A percentile compares a stretch with the other conserved stretches of the same genome.
Conservation (phyloP, 2,888 invertebrate species). For the Cremastinae sp. region DNA sequence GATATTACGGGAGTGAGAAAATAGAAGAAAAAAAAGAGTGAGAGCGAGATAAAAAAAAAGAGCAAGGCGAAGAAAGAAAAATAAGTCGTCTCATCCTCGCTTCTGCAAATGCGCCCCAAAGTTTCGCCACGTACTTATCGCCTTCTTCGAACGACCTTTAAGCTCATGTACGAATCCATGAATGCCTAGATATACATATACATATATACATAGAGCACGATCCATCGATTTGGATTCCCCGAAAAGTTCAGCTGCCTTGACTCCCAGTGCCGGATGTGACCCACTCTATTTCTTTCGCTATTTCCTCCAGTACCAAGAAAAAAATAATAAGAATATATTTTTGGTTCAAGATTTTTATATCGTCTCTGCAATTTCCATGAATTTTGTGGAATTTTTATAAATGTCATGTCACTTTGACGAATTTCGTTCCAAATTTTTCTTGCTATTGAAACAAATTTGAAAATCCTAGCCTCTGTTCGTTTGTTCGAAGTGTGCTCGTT, state of each 20-base stretch:
- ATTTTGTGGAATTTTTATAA: too few relatives aligned
- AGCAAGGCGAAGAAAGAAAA: conserved; percentile 47
- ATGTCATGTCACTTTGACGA: too few relatives aligned
- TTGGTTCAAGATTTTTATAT: too few relatives aligned
- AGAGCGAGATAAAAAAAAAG: conserved; percentile 23
- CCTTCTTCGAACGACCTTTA: conserved; percentile 34
- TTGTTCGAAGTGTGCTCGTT: too few relatives aligned
- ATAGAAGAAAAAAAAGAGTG: conserved; percentile 10
- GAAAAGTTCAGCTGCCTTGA: conserved; percentile 66
- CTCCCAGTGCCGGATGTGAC: conserved; percentile 46
- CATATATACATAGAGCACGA: conserved; percentile 46
- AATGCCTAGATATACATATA: conserved; percentile 12
- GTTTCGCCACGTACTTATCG: conserved; percentile 65
- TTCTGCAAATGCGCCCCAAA: conserved; percentile 54
- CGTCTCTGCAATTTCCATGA: too few relatives aligned
- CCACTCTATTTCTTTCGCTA: conserved; percentile 22
- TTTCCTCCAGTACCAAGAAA: too few relatives aligned
- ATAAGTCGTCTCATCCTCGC: conserved; percentile 45
- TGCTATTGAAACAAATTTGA: too few relatives aligned
- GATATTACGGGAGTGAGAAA: conserved; percentile 1
- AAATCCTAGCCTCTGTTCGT: too few relatives aligned
- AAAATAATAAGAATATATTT: too few relatives aligned
- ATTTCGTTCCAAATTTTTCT: too few relatives aligned
- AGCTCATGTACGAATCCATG: too few relatives aligned
- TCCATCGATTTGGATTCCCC: conserved; percentile 72